These are phyloP conservation scores for Alentia gelatinosa DNA, from an alignment of 2,888 invertebrate species.

Conservation along the genomic window DNA sequence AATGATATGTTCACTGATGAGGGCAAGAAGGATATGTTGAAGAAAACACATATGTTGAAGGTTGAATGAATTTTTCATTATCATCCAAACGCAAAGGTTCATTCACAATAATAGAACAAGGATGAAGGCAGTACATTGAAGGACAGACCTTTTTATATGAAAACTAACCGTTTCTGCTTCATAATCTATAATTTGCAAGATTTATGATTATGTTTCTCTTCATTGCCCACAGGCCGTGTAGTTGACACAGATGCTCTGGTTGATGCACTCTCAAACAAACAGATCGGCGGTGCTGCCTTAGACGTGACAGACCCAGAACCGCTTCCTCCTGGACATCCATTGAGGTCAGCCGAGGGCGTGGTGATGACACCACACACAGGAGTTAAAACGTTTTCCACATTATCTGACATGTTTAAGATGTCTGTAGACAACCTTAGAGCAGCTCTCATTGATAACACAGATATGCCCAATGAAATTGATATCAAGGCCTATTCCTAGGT, in stretches of 20 bases:
- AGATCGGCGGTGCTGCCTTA: conserved; percentile 65
- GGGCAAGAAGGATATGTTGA: no score
- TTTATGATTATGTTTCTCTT: background rate
- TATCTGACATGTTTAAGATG: background rate
- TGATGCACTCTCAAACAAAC: conserved; percentile 59
- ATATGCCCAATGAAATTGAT: conserved; percentile 37
- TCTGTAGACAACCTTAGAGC: conserved; percentile 47
- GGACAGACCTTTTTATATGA: no score
- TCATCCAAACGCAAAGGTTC: no score
- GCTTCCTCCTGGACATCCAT: conserved; percentile 63
- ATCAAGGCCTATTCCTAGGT: no score
- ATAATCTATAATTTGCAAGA: no score
- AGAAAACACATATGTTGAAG: no score
- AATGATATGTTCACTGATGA: no score
- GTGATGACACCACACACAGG: conserved; percentile 65
- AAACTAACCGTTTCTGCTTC: no score
- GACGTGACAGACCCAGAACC: conserved; percentile 69
- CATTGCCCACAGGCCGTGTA: conserved; percentile 59
- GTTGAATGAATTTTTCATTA: no score
- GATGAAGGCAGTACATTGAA: no score
- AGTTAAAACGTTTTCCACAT: background rate
- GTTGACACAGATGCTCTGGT: conserved; percentile 66
- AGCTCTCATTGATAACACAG: background rate
- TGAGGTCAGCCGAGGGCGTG: conserved; percentile 63
- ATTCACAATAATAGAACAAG: no score